These are phyloP conservation scores for Heliconius ethilla DNA, from an alignment of 2,888 invertebrate genomes.

Conservation along the genomic window DNA sequence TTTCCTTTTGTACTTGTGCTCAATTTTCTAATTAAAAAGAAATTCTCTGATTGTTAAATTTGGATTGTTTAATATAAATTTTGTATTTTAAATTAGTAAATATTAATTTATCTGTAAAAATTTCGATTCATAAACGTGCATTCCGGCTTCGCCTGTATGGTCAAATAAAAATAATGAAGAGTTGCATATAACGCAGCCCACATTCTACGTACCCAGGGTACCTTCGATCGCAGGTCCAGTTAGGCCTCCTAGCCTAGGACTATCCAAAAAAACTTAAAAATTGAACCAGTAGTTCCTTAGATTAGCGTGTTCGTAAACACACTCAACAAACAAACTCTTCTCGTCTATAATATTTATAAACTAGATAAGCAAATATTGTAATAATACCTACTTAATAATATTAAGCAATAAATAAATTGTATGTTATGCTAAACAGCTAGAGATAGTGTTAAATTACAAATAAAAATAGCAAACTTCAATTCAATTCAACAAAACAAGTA, in stretches of 20 bases:
- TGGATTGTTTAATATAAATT: too few species aligned
- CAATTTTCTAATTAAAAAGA: too few species aligned
- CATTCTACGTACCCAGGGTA: not conserved
- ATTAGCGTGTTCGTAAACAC: too few species aligned
- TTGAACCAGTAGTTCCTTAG: too few species aligned
- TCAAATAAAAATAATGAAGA: not conserved
- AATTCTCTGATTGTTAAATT: too few species aligned
- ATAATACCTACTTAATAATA: not conserved
- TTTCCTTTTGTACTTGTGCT: not conserved
- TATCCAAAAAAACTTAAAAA: too few species aligned
- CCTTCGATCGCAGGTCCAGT: too few species aligned
- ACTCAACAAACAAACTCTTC: not conserved
- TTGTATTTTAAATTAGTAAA: too few species aligned
- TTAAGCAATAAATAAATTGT: not conserved
- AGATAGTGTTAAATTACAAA: slow-evolving; percentile 7
- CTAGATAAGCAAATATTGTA: not conserved
- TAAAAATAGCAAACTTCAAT: not conserved
- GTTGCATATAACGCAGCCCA: not conserved
- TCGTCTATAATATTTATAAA: not conserved
- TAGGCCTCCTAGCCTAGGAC: too few species aligned
- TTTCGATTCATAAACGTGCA: too few species aligned
- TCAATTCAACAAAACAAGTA: not conserved
- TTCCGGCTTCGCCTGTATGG: not conserved
- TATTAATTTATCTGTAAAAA: too few species aligned
- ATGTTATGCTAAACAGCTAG: not conserved